Evolutionary conservation across 2,797 vertebrate genomes (phyloP).

Genomic region (Pogonophryne albipinna): DNA sequence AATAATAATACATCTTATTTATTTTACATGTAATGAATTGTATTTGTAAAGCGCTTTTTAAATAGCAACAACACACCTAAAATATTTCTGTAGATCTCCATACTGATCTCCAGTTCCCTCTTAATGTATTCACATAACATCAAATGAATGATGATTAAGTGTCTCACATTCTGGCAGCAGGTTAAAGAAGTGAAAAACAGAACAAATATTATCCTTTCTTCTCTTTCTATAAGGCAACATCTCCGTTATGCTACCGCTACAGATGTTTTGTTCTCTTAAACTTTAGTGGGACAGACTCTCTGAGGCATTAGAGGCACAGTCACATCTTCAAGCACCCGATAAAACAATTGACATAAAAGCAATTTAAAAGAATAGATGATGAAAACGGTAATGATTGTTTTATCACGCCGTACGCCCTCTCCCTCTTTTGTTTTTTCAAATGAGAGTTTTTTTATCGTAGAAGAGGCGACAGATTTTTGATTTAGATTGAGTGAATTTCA

Average conservation of each 20-base stretch:
- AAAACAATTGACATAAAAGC: conserved; percentile 66
- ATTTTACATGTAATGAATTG: no score
- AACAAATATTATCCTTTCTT: conserved; percentile 8
- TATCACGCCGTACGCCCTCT: conserved; percentile 51
- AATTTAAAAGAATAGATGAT: conserved; percentile 51
- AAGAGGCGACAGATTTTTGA: conserved; percentile 71
- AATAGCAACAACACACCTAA: no score
- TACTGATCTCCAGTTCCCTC: no score
- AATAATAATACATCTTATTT: no score
- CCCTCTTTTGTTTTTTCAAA: conserved; percentile 59
- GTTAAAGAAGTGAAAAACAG: conserved; percentile 7
- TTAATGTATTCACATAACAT: no score
- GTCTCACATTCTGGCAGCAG: conserved; percentile 19
- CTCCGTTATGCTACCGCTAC: not conserved
- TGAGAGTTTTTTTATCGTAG: conserved; percentile 63
- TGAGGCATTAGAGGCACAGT: conserved; percentile 49
- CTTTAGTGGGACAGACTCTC: conserved; percentile 28
- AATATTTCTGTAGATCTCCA: no score
- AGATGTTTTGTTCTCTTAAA: conserved; percentile 17
- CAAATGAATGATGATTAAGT: no score
- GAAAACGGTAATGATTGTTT: conserved; percentile 65
- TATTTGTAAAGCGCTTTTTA: no score
- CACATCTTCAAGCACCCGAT: conserved; percentile 43
- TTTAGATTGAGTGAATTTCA: conserved; percentile 75
- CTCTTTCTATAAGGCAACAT: conserved; percentile 1